Conservation (phyloP, 2,113 vertebrate genomes). For the Rhea pennata region DNA sequence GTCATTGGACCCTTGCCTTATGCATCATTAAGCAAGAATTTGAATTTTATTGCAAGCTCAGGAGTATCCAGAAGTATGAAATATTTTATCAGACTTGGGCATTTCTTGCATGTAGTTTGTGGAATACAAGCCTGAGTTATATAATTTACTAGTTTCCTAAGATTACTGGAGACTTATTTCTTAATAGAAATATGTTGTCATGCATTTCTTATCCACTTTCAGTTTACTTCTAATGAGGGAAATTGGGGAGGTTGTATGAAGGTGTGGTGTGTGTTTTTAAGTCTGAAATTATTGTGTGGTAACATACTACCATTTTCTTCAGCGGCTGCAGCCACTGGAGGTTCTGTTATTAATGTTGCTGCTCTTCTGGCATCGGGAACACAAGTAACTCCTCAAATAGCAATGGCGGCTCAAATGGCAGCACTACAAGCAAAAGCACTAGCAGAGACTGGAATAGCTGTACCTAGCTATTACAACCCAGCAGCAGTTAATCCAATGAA, state of each 20-base stretch:
- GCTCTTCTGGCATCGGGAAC: constrained; percentile 96
- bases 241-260: fast-evolving
- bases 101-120: neutral
- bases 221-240: neutral
- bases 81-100: neutral
- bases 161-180: neutral
- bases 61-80: neutral
- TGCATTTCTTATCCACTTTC: neutral
- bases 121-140: neutral
- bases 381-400: constrained; percentile 97
- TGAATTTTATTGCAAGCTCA: fast-evolving
- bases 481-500: constrained; percentile 97
- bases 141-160: neutral
- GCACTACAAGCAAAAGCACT: constrained; percentile 94
- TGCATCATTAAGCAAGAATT: neutral
- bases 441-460: constrained; percentile 97
- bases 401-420: constrained; percentile 99
- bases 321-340: constrained; percentile 83
- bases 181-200: neutral
- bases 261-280: too few species aligned
- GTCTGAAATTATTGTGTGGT: neutral
- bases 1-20: neutral
- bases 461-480: constrained; percentile 97
- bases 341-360: constrained; percentile 92
- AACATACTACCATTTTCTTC: neutral